phyloP scores from a whole-genome alignment of 2,113 vertebrate species.

The Xiphophorus hellerii region DNA sequence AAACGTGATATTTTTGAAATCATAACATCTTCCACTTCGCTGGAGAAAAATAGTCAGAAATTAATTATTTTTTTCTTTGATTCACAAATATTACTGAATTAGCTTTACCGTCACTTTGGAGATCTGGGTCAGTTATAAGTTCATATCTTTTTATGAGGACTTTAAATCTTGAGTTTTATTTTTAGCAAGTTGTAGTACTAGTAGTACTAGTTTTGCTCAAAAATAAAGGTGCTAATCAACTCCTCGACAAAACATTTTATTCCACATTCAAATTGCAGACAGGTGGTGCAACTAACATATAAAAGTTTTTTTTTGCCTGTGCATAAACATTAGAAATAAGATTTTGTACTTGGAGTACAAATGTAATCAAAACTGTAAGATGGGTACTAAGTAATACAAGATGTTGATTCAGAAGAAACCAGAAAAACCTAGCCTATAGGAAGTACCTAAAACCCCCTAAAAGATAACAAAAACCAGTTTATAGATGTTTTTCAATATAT shows the following conservation, averaged over 20 bases:
- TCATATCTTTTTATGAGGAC: not conserved
- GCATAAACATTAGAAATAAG: not conserved
- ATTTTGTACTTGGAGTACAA: not conserved
- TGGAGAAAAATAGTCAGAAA: not conserved
- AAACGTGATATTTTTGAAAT: slow-evolving; percentile 18
- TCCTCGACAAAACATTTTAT: not conserved
- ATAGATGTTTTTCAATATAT: not conserved
- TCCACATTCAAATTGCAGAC: not conserved
- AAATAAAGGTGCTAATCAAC: not conserved
- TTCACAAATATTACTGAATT: not conserved
- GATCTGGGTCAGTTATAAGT: not conserved
- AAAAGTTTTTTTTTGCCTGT: not conserved
- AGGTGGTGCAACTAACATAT: not conserved
- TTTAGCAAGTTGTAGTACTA: too few relatives aligned
- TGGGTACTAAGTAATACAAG: not conserved
- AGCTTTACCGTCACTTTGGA: not conserved
- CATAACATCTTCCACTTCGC: not conserved
- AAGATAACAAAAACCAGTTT: not conserved
- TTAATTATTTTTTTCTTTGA: not conserved
- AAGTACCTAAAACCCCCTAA: not conserved
- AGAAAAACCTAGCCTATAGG: not conserved
- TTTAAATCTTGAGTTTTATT: not conserved
- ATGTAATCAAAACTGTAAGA: not conserved
- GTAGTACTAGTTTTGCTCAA: not conserved
- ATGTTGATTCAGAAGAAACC: not conserved